Evolutionary conservation across 64 coral and sea anemone genomes (phyloP).

Genomic region (Montipora sp.): DNA sequence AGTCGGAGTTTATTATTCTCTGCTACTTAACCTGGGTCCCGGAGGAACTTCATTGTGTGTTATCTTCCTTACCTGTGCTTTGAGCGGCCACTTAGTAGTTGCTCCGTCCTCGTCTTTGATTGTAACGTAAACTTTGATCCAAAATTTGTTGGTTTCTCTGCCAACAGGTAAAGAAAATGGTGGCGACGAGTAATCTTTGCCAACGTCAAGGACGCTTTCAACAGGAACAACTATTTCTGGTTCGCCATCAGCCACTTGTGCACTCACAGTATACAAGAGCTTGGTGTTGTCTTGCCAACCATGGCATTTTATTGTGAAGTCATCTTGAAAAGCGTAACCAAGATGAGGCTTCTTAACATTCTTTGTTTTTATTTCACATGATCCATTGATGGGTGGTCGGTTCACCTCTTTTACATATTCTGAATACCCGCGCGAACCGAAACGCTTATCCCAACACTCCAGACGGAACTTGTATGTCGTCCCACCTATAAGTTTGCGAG

Average conservation of each 20-base stretch:
- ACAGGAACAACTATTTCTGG: not conserved
- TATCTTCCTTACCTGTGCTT: conserved; percentile 3
- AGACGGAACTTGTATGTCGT: conserved; percentile 39
- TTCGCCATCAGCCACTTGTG: not conserved
- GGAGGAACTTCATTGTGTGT: not conserved
- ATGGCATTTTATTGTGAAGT: conserved; percentile 24
- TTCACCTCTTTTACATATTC: conserved; percentile 32
- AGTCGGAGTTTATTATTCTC: not conserved
- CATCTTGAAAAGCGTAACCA: not conserved
- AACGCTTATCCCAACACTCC: not conserved
- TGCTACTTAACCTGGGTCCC: not conserved
- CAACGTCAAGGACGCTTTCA: not conserved
- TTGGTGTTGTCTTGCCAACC: conserved; percentile 54
- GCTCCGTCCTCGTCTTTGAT: conserved; percentile 37
- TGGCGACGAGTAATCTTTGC: not conserved
- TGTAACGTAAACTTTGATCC: not conserved
- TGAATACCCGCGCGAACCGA: not conserved
- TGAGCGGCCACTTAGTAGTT: not conserved
- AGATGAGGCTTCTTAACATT: not conserved
- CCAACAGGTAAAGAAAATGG: not conserved
- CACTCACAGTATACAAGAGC: not conserved
- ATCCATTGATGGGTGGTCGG: not conserved
- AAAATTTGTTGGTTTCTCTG: not conserved
- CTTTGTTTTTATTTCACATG: not conserved
- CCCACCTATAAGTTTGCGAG: conserved; percentile 21